Evolutionary conservation across 2,888 invertebrate genomes (phyloP), one percentile per base, ranked within the genome.

Genomic region (Ichneumon xanthorius): DNA sequence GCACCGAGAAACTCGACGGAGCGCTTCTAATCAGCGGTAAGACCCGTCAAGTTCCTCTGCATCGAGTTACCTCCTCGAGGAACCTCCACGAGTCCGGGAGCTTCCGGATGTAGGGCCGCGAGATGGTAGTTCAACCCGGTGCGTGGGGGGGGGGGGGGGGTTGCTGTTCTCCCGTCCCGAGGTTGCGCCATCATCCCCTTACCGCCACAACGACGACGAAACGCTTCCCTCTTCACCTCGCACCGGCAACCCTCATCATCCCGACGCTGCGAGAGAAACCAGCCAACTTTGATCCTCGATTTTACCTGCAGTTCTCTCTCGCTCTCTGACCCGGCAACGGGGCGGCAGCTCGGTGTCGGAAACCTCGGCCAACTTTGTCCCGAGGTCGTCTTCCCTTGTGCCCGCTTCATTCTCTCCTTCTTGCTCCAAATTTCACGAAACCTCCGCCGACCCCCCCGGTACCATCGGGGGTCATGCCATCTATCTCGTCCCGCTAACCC

Each of bases 21-120:
- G 91, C 90, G 92, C 92, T 92, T 93, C 93, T 93, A 93, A 93
- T 93, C 93, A 93, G 91, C 90, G 90, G 88, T 90, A 90, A 91
- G 89, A 89, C 89, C 89, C 90, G 90, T 90, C 91, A 92, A 92
- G 90, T 92, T 92, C 89, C 90, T 90, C 88, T 86, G 89, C 91
- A 89, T 92, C 89, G 89, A 92, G 92, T 92, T 92, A 90, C 89
- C 80, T 75, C 55, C 65, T 30, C 33, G 61, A 7, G 16, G 65
- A 75, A 83, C 61, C 55, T 63, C 61, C 40, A 63, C 78, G 72
- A 70, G 58, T 73, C 63, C 50, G 63, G 63, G 40, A 80, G 77
- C 68, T 84, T 71, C 53, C 30, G 70, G 71, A 40, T 55, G 55
- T 58, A 48, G 65, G 37, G 55, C 53, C 78, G 78, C 22, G 70